Conservation (phyloP, 1,140 invertebrate species). For the Procambarus clarkii region DNA sequence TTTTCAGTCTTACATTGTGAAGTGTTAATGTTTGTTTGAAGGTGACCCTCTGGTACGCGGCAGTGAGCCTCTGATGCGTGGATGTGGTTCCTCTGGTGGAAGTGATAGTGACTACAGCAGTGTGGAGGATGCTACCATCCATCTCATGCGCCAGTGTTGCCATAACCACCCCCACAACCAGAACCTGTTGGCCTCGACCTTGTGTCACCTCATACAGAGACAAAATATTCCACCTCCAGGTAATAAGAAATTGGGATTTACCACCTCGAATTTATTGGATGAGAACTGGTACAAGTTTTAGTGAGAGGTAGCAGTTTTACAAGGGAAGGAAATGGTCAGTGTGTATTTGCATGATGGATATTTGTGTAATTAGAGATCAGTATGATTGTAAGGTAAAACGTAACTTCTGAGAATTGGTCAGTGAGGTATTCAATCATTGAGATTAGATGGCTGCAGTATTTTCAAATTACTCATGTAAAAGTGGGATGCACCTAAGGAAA, state of each 20-base stretch:
- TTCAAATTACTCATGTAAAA: no score
- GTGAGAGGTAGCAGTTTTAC: no score
- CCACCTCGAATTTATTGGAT: not conserved
- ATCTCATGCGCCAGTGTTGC: slow-evolving; percentile 81
- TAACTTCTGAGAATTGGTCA: no score
- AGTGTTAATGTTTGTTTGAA: slow-evolving; percentile 4
- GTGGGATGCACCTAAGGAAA: no score
- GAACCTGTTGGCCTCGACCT: slow-evolving; percentile 85
- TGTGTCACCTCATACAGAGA: slow-evolving; percentile 84
- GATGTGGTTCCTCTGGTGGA: slow-evolving; percentile 36
- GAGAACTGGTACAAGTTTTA: no score
- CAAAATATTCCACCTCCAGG: slow-evolving; percentile 81
- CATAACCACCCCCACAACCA: slow-evolving; percentile 91
- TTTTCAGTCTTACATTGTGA: no score
- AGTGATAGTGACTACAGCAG: slow-evolving; percentile 67
- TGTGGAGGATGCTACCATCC: slow-evolving; percentile 76
- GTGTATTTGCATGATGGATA: no score
- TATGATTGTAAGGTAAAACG: no score
- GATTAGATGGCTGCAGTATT: no score
- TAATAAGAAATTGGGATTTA: slow-evolving; percentile 71
- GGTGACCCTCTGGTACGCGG: slow-evolving; percentile 66
- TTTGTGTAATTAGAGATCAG: no score
- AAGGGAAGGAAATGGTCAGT: no score
- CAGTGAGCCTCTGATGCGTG: slow-evolving; percentile 63
- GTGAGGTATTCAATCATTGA: no score